phyloP scores from a whole-genome alignment of 2,797 vertebrate species.

The Paratrypauchen microcephalus region DNA sequence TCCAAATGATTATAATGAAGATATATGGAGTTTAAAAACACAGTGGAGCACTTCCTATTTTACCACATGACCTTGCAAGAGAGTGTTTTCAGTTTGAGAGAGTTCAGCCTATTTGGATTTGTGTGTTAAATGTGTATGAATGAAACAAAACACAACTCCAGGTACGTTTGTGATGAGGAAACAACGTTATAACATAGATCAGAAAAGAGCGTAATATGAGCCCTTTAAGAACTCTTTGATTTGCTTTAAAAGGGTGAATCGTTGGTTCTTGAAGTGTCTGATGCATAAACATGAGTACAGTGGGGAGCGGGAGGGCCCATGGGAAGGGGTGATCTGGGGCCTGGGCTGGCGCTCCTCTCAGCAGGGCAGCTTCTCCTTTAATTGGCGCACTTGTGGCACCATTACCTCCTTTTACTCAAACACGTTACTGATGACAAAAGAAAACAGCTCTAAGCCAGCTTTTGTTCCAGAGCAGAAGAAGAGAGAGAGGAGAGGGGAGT shows the following conservation, averaged over 20 bases:
- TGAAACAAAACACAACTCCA: no score
- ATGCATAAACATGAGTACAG: conserved; percentile 81
- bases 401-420: conserved; percentile 77
- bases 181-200: no score
- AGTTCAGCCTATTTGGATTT: no score
- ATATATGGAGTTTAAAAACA: no score
- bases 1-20: no score
- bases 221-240: conserved; percentile 19
- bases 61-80: no score
- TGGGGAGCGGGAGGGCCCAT: conserved; percentile 64
- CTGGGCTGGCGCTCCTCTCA: conserved; percentile 68
- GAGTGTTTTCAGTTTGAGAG: no score
- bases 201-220: no score
- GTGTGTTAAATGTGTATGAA: no score
- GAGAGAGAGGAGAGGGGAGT: conserved; percentile 43
- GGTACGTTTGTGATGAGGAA: no score
- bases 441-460: conserved; percentile 74
- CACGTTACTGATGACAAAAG: conserved; percentile 76
- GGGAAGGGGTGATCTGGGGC: conserved; percentile 57
- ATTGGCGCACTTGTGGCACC: conserved; percentile 79
- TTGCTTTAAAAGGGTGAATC: conserved; percentile 72
- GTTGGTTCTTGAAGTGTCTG: conserved; percentile 75
- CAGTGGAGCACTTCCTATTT: no score
- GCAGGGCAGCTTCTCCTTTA: conserved; percentile 76
- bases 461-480: conserved; percentile 56